Conservation (phyloP, 2,113 vertebrate genomes). For the Leuciscus idus region DNA sequence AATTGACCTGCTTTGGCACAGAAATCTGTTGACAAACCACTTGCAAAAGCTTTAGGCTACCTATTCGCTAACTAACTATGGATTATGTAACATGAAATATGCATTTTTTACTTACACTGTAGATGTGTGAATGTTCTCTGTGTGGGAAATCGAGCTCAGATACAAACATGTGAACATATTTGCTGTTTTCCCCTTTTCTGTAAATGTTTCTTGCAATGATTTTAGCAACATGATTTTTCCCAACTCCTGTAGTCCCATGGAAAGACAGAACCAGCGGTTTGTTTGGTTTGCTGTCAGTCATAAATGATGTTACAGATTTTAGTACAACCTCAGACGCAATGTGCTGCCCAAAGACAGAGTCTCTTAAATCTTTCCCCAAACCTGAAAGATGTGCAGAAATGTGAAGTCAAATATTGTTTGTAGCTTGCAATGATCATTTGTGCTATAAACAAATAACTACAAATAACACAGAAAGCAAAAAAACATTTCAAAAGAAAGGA, state of each 20-base stretch:
- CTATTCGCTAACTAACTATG: no score
- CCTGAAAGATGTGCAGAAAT: not conserved
- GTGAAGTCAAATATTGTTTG: not conserved
- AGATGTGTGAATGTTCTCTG: fast-evolving
- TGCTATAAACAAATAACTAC: no score
- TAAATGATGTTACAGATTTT: not conserved
- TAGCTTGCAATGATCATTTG: not conserved
- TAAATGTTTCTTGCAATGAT: not conserved
- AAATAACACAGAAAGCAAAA: no score
- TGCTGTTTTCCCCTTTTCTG: not conserved
- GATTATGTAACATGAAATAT: not conserved
- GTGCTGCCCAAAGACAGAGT: not conserved
- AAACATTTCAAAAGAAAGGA: no score
- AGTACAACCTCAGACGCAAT: not conserved
- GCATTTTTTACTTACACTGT: not conserved
- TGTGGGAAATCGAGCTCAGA: not conserved
- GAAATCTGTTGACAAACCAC: no score
- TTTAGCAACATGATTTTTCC: not conserved
- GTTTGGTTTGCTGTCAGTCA: not conserved
- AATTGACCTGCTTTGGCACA: no score
- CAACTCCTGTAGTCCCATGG: not conserved
- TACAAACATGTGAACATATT: not conserved
- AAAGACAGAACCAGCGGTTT: constrained; percentile 5
- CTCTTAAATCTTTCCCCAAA: not conserved
- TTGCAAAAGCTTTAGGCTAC: no score